Evolutionary conservation across 2,113 vertebrate genomes (phyloP).

Genomic region (Proterorhinus semilunaris): DNA sequence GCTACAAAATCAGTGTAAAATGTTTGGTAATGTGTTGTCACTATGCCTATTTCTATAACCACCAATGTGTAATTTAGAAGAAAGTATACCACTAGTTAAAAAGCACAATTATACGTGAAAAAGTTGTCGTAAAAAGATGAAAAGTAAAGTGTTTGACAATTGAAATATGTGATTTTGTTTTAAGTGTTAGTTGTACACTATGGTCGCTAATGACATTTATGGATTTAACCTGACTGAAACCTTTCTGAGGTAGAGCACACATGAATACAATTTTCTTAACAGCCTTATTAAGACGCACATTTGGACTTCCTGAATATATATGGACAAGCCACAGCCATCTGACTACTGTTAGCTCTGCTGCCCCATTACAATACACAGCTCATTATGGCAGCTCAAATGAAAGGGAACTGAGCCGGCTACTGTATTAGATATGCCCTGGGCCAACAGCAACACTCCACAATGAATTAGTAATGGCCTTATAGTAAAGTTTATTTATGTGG

Average conservation of each 20-base stretch:
- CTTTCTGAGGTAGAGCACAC: slow-evolving; percentile 11
- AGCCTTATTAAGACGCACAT: slow-evolving; percentile 22
- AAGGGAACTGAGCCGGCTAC: slow-evolving; percentile 22
- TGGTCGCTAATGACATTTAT: background rate
- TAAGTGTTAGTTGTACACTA: too few species aligned
- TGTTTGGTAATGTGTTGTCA: too few species aligned
- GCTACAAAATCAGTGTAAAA: too few species aligned
- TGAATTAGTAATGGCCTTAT: slow-evolving; percentile 12
- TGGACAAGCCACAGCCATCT: slow-evolving; percentile 27
- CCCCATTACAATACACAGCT: slow-evolving; percentile 47
- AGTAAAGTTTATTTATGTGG: slow-evolving; percentile 10
- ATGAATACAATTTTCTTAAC: slow-evolving; percentile 40
- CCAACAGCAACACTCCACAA: slow-evolving; percentile 22
- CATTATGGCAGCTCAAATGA: slow-evolving; percentile 49
- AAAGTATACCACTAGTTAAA: too few species aligned
- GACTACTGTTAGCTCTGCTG: slow-evolving; percentile 32
- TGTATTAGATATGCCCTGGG: slow-evolving; percentile 6
- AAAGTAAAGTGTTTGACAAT: too few species aligned
- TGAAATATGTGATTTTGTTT: too few species aligned
- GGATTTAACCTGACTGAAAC: background rate
- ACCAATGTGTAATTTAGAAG: too few species aligned
- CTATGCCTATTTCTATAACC: too few species aligned
- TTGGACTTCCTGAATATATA: slow-evolving; percentile 20
- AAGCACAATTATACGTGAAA: too few species aligned
- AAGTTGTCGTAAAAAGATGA: too few species aligned